Conservation (phyloP, 2,797 vertebrate genomes). For the Otolemur crassicaudatus region DNA sequence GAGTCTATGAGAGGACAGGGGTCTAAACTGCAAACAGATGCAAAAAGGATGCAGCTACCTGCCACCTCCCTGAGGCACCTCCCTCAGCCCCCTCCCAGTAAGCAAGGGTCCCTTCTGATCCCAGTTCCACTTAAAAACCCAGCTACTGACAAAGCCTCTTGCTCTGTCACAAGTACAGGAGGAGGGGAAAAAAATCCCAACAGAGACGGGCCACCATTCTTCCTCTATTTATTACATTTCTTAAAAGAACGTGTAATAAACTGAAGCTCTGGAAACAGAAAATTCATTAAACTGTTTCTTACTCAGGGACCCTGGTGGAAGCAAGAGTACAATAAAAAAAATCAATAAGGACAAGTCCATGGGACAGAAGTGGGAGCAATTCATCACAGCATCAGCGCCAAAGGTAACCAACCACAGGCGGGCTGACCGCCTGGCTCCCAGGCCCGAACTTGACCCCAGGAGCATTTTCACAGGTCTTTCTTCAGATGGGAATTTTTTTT, state of each 20-base stretch:
- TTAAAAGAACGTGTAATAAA: conserved; percentile 68
- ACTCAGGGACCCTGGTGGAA: conserved; percentile 89
- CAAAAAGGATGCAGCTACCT: not conserved
- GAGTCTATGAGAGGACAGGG: not conserved
- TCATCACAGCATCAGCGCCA: conserved; percentile 74
- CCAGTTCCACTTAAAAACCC: not conserved
- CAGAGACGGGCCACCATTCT: not conserved
- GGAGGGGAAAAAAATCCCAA: fast-evolving
- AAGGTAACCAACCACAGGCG: conserved; percentile 79
- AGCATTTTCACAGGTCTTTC: not conserved
- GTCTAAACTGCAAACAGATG: not conserved
- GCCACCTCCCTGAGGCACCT: too few species aligned
- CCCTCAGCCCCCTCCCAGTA: fast-evolving
- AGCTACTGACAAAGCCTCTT: not conserved
- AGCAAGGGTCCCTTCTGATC: not conserved
- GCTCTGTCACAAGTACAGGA: not conserved
- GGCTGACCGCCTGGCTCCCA: fast-evolving
- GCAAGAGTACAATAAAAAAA: conserved; percentile 86
- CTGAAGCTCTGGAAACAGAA: conserved; percentile 27
- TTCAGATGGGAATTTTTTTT: not conserved
- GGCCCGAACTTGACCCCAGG: fast-evolving
- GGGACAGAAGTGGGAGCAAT: conserved; percentile 87
- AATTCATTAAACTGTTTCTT: conserved; percentile 79
- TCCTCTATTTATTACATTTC: conserved; percentile 48
- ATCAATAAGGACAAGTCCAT: conserved; percentile 87